Conservation (phyloP, 2,113 vertebrate species). For the Bambusicola thoracicus region DNA sequence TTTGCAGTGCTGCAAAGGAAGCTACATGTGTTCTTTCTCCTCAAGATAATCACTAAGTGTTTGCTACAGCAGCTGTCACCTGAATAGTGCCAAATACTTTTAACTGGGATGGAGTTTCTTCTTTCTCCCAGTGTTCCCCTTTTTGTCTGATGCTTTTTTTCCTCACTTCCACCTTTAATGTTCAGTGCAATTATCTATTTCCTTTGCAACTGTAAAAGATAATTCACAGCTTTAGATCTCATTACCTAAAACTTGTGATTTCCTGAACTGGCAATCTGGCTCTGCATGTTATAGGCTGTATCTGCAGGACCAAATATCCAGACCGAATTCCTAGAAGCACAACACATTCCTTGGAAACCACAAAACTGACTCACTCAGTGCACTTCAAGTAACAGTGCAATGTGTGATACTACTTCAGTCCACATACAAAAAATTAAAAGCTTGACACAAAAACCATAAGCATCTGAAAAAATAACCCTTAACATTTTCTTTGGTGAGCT, state of each 20-base stretch:
- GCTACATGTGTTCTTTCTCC: background rate
- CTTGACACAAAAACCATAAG: background rate
- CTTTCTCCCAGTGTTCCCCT: background rate
- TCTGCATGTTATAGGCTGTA: accelerated
- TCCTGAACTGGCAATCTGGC: background rate
- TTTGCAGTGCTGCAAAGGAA: background rate
- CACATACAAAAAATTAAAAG: background rate
- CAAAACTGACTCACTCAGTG: constrained; percentile 13
- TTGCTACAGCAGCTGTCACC: background rate
- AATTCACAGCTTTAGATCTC: background rate
- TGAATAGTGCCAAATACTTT: background rate
- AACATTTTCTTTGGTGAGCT: background rate
- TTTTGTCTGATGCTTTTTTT: background rate
- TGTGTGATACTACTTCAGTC: background rate
- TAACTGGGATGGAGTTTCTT: background rate
- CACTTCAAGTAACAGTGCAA: background rate
- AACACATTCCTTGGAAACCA: constrained; percentile 33
- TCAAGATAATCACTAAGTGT: background rate
- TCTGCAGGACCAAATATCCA: background rate
- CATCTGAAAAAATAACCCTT: background rate
- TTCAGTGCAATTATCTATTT: background rate
- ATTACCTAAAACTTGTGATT: background rate
- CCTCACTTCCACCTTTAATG: background rate
- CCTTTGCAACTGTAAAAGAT: background rate
- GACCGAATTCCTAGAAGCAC: constrained; percentile 12